Evolutionary conservation across 2,888 invertebrate genomes (phyloP).

Genomic region (Hypomecis atomaria): DNA sequence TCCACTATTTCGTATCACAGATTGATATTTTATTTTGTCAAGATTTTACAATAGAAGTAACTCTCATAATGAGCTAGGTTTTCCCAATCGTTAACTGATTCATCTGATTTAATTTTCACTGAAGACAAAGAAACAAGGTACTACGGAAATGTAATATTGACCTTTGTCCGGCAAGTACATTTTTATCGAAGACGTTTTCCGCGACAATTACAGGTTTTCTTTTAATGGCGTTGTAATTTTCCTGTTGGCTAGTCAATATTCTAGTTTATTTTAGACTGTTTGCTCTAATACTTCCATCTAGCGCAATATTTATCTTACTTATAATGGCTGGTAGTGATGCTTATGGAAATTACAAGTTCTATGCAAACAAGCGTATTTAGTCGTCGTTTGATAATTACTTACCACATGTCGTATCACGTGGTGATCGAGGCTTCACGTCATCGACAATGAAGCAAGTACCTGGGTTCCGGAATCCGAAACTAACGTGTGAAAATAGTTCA

Average conservation of each 20-base stretch:
- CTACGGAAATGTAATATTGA: conserved; percentile 15
- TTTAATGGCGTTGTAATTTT: conserved; percentile 28
- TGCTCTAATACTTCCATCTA: conserved; percentile 28
- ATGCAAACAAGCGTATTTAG: conserved; percentile 31
- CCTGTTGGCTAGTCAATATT: conserved; percentile 31
- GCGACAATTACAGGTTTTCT: conserved; percentile 32
- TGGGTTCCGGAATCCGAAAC: conserved; percentile 8
- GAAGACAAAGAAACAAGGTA: conserved; percentile 2
- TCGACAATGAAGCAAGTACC: neutral
- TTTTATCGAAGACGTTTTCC: conserved; percentile 28
- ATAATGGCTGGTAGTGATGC: conserved; percentile 30
- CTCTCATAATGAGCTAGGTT: too few species aligned
- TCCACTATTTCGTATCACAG: conserved; percentile 1
- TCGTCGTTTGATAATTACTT: conserved; percentile 24
- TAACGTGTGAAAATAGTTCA: neutral
- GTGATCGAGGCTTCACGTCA: conserved; percentile 12
- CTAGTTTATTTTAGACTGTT: conserved; percentile 31
- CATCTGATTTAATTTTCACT: neutral
- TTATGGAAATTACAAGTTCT: conserved; percentile 33
- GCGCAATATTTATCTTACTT: conserved; percentile 30
- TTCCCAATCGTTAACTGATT: neutral
- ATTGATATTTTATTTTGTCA: neutral
- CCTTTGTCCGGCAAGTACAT: conserved; percentile 21
- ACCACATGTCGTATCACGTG: conserved; percentile 28
- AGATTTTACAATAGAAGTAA: neutral